These are phyloP conservation scores for Trissolcus japonicus DNA, from an alignment of 2,888 invertebrate species.

Conservation along the genomic window DNA sequence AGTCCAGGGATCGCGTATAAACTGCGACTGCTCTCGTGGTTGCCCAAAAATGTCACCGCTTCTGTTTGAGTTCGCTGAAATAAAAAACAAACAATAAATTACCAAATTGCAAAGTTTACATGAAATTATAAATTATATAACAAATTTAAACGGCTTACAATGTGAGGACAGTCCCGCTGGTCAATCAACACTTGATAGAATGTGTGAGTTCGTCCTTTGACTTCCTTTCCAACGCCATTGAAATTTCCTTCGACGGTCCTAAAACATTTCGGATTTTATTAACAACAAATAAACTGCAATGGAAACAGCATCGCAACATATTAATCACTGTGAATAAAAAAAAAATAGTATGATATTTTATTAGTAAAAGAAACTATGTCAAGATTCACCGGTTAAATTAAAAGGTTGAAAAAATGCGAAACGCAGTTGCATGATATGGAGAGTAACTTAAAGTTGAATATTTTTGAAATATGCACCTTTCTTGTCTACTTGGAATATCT, in stretches of 20 bases:
- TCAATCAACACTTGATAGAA: conserved; percentile 99
- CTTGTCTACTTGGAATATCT: conserved; percentile 86
- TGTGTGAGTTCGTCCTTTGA: conserved; percentile 92
- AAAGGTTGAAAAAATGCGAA: too few relatives aligned
- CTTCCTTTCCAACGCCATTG: conserved; percentile 85
- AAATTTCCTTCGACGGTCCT: conserved; percentile 70
- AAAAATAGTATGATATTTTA: not conserved
- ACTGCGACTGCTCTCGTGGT: conserved; percentile 95
- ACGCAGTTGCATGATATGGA: too few relatives aligned
- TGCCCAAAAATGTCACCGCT: conserved; percentile 97
- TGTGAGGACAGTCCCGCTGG: conserved; percentile 96
- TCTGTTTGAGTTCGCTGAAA: conserved; percentile 96
- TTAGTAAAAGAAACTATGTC: too few relatives aligned
- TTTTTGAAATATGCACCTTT: conserved; percentile 71
- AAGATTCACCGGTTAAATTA: too few relatives aligned
- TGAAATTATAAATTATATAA: not conserved
- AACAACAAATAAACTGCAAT: not conserved
- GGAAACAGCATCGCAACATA: not conserved
- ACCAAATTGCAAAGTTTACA: not conserved
- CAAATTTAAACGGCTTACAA: conserved; percentile 82
- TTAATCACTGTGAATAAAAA: not conserved
- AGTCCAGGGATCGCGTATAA: conserved; percentile 97
- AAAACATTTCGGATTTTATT: conserved; percentile 22
- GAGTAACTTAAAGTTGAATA: too few relatives aligned
- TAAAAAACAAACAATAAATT: conserved; percentile 3